These are phyloP conservation scores for Pangasius djambal DNA, from an alignment of 2,797 vertebrate species.

Conservation along the genomic window DNA sequence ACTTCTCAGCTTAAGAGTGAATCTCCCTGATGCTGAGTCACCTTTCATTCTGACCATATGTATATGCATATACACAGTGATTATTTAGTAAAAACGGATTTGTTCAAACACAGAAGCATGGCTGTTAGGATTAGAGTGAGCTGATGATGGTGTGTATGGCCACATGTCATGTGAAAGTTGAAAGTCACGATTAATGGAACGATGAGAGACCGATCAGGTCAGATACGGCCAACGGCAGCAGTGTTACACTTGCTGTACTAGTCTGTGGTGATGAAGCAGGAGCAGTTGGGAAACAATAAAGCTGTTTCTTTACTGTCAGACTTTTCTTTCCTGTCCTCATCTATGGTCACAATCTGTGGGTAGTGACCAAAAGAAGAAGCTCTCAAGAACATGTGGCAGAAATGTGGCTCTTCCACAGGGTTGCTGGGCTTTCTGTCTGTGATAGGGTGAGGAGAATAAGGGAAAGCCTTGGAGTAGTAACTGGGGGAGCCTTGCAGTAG, in stretches of 20 bases:
- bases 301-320: neutral
- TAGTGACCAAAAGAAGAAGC: neutral
- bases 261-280: neutral
- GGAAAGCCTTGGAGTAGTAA: neutral
- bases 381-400: neutral
- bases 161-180: neutral
- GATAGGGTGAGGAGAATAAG: neutral
- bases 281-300: neutral
- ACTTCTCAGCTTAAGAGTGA: conserved; percentile 9
- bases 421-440: neutral
- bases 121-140: neutral
- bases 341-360: neutral
- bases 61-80: neutral
- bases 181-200: neutral
- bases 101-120: neutral
- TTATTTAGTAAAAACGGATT: neutral
- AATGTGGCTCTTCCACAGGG: neutral
- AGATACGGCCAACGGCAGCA: neutral
- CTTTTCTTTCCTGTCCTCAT: neutral
- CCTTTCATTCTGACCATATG: conserved; percentile 12
- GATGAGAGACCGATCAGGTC: neutral
- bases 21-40: conserved; percentile 9
- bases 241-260: neutral
- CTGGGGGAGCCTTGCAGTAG: neutral
- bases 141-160: neutral